Evolutionary conservation across 2,888 invertebrate genomes (phyloP), one percentile per base, ranked within the genome.

Genomic region (Cryptops parisi): DNA sequence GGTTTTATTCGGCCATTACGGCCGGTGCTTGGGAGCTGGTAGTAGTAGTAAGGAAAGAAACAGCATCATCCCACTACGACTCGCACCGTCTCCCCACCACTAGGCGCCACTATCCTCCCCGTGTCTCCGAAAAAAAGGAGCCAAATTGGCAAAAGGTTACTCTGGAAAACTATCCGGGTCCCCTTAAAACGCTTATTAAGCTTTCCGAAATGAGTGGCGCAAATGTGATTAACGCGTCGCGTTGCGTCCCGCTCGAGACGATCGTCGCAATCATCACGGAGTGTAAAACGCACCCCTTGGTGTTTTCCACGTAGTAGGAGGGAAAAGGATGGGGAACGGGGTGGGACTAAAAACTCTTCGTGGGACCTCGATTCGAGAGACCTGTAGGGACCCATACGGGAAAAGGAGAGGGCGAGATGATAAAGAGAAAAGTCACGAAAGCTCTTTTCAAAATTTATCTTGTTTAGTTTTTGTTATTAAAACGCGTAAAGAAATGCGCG

Each of bases 161-260:
- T 25, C 26, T 27, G 47, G 47, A 27, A 27, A 46, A 27, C n/a
- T n/a, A 46, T 26, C 26, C 48, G 48, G 48, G 41, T 27, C 17
- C 43, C 15, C 15, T 17, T 19, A 23, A 41, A 50, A 41, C 41
- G 50, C 50, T 50, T 50, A 50, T 50, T 50, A 50, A 50, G 50
- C 24, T n/a, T 41, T 24, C 24, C 19, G 33, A 23, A 38, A 48
- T 48, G 48, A 48, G 48, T 38, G 22, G 41, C 40, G 40, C 24
- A 23, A 50, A 50, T 50, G 50, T 50, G 50, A 50, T 50, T 50
- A 50, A 50, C 50, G 41, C 50, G 25, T 33, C 41, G 50, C 25
- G 33, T 48, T n/a, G n/a, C 48, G 48, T 48, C 48, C 21, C 33
- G 33, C 33, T 19, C 48, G 48, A 48, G 33, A 46, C 47, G 47